Evolutionary conservation across 2,797 vertebrate species (phyloP).

Genomic region (Sebastes trivittatus): DNA sequence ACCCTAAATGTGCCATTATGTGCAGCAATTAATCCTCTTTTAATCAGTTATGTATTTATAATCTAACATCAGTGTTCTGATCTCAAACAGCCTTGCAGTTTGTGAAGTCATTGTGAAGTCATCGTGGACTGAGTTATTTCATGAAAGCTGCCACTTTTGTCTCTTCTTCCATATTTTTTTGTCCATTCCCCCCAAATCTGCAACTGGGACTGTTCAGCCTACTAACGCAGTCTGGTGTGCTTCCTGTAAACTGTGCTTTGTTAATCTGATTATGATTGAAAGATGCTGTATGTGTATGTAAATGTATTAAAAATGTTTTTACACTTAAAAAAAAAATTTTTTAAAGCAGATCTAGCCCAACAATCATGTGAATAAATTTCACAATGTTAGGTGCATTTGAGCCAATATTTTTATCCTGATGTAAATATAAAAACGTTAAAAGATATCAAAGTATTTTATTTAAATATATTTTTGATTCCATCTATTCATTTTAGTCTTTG

Average conservation of each 20-base stretch:
- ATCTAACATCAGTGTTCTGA: conserved; percentile 7
- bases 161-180: conserved; percentile 66
- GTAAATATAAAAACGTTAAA: not conserved
- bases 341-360: not conserved
- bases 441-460: conserved; percentile 26
- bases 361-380: not conserved
- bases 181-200: conserved; percentile 60
- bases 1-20: not conserved
- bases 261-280: conserved; percentile 20
- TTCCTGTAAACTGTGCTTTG: conserved; percentile 59
- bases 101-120: conserved; percentile 56
- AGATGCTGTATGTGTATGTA: not conserved
- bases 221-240: conserved; percentile 59
- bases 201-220: conserved; percentile 42
- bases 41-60: not conserved
- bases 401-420: not conserved
- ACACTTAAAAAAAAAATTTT: not conserved
- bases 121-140: conserved; percentile 55
- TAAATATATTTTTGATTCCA: not conserved
- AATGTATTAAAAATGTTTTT: conserved; percentile 40
- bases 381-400: not conserved
- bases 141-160: conserved; percentile 67
- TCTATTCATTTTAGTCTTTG: conserved; percentile 61
- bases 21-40: conserved; percentile 2
- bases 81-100: conserved; percentile 29